Evolutionary conservation across 2,113 vertebrate species (phyloP).

Genomic region (Hippoglossus stenolepis): DNA sequence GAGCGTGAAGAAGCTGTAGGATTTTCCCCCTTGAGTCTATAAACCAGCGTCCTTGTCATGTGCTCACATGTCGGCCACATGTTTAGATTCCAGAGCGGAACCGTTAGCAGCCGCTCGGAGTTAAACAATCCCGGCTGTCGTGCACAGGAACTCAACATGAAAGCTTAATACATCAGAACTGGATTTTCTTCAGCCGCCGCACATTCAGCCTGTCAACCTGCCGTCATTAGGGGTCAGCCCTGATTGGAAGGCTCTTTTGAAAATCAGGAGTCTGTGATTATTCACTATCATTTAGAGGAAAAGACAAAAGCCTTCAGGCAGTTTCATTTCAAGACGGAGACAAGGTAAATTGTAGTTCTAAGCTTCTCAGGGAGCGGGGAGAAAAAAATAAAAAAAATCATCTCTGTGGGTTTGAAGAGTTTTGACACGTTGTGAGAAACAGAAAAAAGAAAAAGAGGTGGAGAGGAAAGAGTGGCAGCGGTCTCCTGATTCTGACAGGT

Average conservation of each 20-base stretch:
- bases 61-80: constrained; percentile 11
- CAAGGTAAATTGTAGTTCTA: constrained; percentile 58
- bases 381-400: not conserved
- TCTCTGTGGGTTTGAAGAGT: constrained; percentile 37
- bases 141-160: constrained; percentile 54
- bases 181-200: constrained; percentile 15
- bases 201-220: constrained; percentile 56
- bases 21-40: not conserved
- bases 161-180: constrained; percentile 56
- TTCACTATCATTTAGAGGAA: constrained; percentile 56
- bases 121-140: constrained; percentile 39
- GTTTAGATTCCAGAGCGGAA: not conserved
- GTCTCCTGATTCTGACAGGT: constrained; percentile 20
- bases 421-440: constrained; percentile 29
- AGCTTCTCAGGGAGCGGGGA: not conserved
- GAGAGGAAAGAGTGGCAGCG: constrained; percentile 23
- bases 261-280: constrained; percentile 61
- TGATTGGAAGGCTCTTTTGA: constrained; percentile 48
- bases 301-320: constrained; percentile 69
- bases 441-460: not conserved
- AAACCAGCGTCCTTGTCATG: not conserved
- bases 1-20: not conserved
- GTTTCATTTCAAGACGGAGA: constrained; percentile 55
- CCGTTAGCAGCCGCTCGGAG: constrained; percentile 18
- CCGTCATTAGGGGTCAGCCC: constrained; percentile 33